Base-by-base conservation (phyloP, 37 sponge, comb jelly and placozoan species). In the Ephydatia muelleri region DNA sequence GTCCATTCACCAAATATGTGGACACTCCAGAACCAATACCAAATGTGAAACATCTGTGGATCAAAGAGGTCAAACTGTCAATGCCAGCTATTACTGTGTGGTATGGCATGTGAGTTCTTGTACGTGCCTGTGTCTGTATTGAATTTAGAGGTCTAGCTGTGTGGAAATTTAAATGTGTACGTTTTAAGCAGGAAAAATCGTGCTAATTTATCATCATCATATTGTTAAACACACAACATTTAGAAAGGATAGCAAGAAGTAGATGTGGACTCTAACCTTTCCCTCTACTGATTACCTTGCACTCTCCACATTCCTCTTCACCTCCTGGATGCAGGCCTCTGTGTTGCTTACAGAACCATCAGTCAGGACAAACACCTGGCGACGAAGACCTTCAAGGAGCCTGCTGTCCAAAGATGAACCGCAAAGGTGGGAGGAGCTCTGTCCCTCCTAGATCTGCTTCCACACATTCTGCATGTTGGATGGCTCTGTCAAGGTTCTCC, bases 11-110 rank as follows among this genome's bases (percentile, higher is more conserved):
- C 64, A 90, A 82, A 66, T 27, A 71, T 47, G 87, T 84, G 31
- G 94, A 93, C 23, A 85, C 94, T 13, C 91, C 94, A 70, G 83
- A 75, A 35, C 90, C 94, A 80, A 93, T 89, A 2, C 94, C 90
- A 69, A 93, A 87, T 19, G 91, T 82, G 79, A 93, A 93, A 28
- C 69, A 67, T 36, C 88, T 82, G 72, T 14, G 33, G 19, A 1
- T 19, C 6, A 43, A 9, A 3, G 6, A 43, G 43, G 3, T 0
- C n/a, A 36, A 6, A 75, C 3, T 34, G 31, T 16, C 76, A 16
- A 31, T 6, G 76, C 5, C 11, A 12, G 37, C 5, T 69, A 8
- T 34, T 71, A 14, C 30, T 69, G 30, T 69, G 30, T 31, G 30
- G 70, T 31, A 9, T 30, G 30, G 21, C 21, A 23, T 65, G 29